Percentiles rank a stretch among this genome's conserved stretches.
Conservation (phyloP, 2,113 vertebrate genomes). For the Microtus pennsylvanicus region DNA sequence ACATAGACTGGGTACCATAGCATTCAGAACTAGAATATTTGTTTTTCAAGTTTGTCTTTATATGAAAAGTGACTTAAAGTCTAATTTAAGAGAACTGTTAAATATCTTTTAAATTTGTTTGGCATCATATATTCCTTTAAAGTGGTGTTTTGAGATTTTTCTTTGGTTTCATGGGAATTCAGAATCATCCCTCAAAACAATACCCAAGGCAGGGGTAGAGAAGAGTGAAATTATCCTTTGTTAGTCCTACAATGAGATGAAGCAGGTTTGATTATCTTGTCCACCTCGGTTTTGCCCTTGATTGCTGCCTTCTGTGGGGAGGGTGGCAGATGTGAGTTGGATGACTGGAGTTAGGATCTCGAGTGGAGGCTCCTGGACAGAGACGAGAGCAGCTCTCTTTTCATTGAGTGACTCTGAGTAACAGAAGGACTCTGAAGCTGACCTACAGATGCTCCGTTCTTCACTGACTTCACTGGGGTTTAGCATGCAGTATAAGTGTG, state of each 20-base stretch:
- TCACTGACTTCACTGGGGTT: slow-evolving; percentile 23
- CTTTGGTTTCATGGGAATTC: not conserved
- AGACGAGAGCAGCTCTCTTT: slow-evolving; percentile 4
- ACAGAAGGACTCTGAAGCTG: slow-evolving; percentile 21
- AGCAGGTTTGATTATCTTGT: not conserved
- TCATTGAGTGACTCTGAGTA: not conserved
- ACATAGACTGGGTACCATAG: not conserved
- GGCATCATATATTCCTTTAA: not conserved
- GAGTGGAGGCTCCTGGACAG: not conserved
- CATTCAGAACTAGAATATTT: slow-evolving; percentile 29
- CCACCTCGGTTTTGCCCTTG: not conserved
- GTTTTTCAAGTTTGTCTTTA: slow-evolving; percentile 34
- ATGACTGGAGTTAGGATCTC: slow-evolving; percentile 3
- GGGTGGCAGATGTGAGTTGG: not conserved
- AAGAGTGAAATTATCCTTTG: not conserved
- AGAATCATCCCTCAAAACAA: not conserved
- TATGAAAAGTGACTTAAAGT: slow-evolving; percentile 38
- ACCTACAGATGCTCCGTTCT: not conserved
- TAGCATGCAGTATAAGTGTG: slow-evolving; percentile 24
- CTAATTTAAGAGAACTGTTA: slow-evolving; percentile 13
- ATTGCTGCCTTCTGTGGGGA: not conserved
- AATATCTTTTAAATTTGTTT: not conserved
- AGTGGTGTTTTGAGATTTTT: slow-evolving; percentile 10
- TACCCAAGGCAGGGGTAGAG: not conserved
- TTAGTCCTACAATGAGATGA: not conserved